Base-by-base conservation (phyloP, 2,888 invertebrate species). In the Rotaria sp. region DNA sequence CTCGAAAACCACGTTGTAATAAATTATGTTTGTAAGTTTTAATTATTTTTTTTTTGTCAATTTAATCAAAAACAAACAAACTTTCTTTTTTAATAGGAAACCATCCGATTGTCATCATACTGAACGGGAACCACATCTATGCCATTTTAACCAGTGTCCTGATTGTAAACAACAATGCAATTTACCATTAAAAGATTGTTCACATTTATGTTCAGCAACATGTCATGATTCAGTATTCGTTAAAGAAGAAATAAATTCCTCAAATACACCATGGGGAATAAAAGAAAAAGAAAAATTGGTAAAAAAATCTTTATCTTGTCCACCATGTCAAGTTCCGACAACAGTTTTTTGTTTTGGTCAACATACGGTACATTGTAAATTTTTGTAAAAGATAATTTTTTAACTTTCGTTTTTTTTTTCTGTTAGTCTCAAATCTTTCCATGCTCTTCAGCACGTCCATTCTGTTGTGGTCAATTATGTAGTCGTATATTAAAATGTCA, bases 81-180 rank as follows among this genome's bases (percentile, higher is more conserved):
- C 30, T 50, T 48, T 67, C 84, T 52, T 85, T 84, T 35, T 21
- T 88, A 89, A 86, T 88, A 92, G 94, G 89, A 93, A 94, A 84
- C 94, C 94, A 57, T 94, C 95, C 8, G 94, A 94, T 90, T 97
- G 97, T 91, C 95, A 96, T 88, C 97, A 97, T 90, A 90, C 92
- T 91, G 1, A 96, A 96, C 90, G 92, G 92, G 48, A 96, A 96
- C 90, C 91, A 93, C 3, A 93, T 92, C 87, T 90, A 5, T 93
- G 92, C 88, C 92, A 93, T 91, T 93, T 94, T 2, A 94, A 94
- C 24, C 88, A 88, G 0, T 97, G 96, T 89, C 93, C 93, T 0
- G 93, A 94, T 0, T 97, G 97, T 90, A 93, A 93, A 80, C 93
- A 93, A 86, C 92, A 94, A 88, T 92, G 95, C 48, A 93, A 94